Evolutionary conservation across 2,797 vertebrate genomes (phyloP).

Genomic region (Euphonia xanthogaster): DNA sequence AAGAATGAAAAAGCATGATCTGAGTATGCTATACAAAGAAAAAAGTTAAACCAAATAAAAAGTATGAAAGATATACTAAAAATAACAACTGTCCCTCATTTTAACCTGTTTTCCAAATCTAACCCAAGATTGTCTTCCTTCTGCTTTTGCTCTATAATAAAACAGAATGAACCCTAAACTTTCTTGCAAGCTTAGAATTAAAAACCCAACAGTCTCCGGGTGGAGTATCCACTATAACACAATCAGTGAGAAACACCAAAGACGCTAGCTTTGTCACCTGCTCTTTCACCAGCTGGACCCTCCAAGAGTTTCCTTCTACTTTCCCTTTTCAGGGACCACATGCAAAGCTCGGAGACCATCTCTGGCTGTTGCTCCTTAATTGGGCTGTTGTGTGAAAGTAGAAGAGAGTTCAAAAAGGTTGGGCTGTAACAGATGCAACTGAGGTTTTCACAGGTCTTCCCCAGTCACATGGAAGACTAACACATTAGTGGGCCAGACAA

Average conservation of each 20-base stretch:
- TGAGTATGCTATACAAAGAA: neutral
- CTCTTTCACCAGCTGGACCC: neutral
- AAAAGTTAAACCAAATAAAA: neutral
- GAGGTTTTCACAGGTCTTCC: neutral
- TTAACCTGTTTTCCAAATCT: neutral
- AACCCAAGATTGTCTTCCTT: neutral
- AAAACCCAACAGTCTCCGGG: rapidly evolving
- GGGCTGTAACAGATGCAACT: neutral
- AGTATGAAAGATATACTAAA: neutral
- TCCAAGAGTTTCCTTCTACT: neutral
- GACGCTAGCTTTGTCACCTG: neutral
- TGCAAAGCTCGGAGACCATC: neutral
- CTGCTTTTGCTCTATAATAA: neutral
- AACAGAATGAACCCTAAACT: neutral
- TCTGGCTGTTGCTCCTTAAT: neutral
- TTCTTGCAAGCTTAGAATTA: neutral
- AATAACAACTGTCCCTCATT: neutral
- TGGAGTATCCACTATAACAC: neutral
- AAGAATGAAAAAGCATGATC: neutral
- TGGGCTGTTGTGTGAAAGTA: neutral
- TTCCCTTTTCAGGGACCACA: too few species aligned
- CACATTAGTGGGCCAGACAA: neutral
- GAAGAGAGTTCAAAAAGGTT: neutral
- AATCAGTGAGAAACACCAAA: neutral
- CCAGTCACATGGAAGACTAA: neutral